Base-by-base conservation (phyloP, 2,888 invertebrate species). In the Colostygia pectinataria region DNA sequence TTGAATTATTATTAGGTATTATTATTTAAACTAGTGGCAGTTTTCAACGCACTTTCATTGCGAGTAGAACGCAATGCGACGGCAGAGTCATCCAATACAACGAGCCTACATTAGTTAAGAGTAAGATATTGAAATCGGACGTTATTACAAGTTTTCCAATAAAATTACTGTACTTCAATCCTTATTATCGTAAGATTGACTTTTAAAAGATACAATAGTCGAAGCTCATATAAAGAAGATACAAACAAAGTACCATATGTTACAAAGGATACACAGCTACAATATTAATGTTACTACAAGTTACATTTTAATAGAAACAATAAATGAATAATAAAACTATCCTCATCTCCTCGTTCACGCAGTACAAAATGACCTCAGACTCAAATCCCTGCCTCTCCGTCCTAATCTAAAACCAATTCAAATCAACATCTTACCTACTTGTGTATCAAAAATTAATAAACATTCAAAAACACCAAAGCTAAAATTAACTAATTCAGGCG, bases 271-370 rank as follows among this genome's bases (percentile, higher is more conserved):
- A 76, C 77, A 77, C 58, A 70, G 70, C 67, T 82, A 52, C 46
- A 24, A 52, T 77, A 71, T n/a, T n/a, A n/a, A n/a, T 53, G 27
- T 71, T 57, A n/a, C 55, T 67, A 68, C 64, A 46, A 27, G 65
- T 59, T 63, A 77, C 71, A 78, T 77, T 77, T 69, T 63, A 79
- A 82, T 79, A 66, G 81, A 88, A 86, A 87, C 80, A 89, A 90
- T 88, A 90, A 89, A 84, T 89, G 89, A 80, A 89, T 87, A 89
- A 89, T 88, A 89, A 90, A 90, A 89, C 87, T 68, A 70, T 64
- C 70, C 73, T 45, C 44, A 37, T 40, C 49, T 54, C 34, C 33
- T 43, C 40, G 34, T 32, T 41, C 49, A 52, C 56, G 63, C 60
- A 46, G 55, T 66, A 57, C 53, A 59, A 73, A 74, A 72, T 65